These are phyloP conservation scores for Hecatera dysodea DNA, from an alignment of 2,888 invertebrate species.

Conservation along the genomic window DNA sequence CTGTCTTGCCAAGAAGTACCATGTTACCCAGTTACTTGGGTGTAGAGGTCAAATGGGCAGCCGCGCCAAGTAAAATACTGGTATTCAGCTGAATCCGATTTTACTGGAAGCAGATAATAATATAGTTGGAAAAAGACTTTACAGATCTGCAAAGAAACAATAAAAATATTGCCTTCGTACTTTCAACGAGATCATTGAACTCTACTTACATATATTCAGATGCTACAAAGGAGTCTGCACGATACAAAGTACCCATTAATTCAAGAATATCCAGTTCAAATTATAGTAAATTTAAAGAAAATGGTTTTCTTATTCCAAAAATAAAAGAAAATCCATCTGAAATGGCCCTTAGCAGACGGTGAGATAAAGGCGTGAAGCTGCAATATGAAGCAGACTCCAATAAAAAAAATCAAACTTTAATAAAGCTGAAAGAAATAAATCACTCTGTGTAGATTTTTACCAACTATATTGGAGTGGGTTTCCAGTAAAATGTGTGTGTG, in stretches of 20 bases:
- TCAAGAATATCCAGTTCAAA: slow-evolving; percentile 12
- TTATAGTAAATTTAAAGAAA: slow-evolving; percentile 1
- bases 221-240: slow-evolving; percentile 19
- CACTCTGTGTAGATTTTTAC: background rate
- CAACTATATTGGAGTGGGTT: background rate
- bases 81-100: no score
- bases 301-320: background rate
- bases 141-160: no score
- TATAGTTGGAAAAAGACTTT: no score
- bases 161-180: slow-evolving; percentile 5
- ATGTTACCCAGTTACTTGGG: no score
- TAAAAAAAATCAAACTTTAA: slow-evolving; percentile 5
- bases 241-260: background rate
- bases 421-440: slow-evolving; percentile 3
- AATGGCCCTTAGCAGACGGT: background rate
- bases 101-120: no score
- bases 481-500: no score
- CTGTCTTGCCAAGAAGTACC: no score
- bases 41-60: no score
- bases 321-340: slow-evolving; percentile 5
- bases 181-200: slow-evolving; percentile 10
- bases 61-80: no score
- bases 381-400: slow-evolving; percentile 1
- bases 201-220: slow-evolving; percentile 1
- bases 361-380: background rate